A percentile compares a stretch with the other conserved stretches of the same genome.
Conservation (phyloP, 2,888 invertebrate genomes). For the Craniophora ligustri region DNA sequence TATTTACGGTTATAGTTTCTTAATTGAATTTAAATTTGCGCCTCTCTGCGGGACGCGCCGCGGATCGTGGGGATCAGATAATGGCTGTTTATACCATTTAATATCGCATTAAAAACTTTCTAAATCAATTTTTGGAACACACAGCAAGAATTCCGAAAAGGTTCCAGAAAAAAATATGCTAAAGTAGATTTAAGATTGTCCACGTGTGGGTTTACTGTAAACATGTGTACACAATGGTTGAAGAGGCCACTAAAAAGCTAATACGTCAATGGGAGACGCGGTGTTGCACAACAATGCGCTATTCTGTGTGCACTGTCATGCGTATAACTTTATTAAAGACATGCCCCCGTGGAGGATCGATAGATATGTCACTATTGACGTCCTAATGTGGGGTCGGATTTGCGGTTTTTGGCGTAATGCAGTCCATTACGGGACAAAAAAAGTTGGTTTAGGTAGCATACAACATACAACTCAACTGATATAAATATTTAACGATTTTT, state of each 20-base stretch:
- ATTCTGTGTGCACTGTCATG: slow-evolving; percentile 74
- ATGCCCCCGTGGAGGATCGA: slow-evolving; percentile 80
- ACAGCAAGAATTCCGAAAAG: slow-evolving; percentile 47
- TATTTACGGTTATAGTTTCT: slow-evolving; percentile 66
- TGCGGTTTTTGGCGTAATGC: slow-evolving; percentile 45
- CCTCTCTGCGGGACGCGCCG: slow-evolving; percentile 72
- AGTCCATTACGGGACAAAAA: slow-evolving; percentile 22
- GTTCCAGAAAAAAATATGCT: slow-evolving; percentile 36
- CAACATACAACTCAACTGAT: slow-evolving; percentile 5
- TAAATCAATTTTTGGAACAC: slow-evolving; percentile 63
- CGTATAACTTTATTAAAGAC: slow-evolving; percentile 82
- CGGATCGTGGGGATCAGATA: slow-evolving; percentile 74
- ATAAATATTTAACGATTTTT: not conserved
- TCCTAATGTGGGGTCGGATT: slow-evolving; percentile 55
- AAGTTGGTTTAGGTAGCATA: slow-evolving; percentile 13
- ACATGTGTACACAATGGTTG: slow-evolving; percentile 65
- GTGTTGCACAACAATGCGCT: slow-evolving; percentile 79
- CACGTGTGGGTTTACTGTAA: slow-evolving; percentile 64
- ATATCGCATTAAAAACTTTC: slow-evolving; percentile 67
- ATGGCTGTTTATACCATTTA: slow-evolving; percentile 56
- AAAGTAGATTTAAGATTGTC: slow-evolving; percentile 43
- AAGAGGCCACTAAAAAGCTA: slow-evolving; percentile 76
- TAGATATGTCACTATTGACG: slow-evolving; percentile 64
- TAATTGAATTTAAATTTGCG: slow-evolving; percentile 80
- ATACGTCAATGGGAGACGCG: slow-evolving; percentile 79